Conservation (phyloP, 2,797 vertebrate species). For the Trematomus bernacchii region DNA sequence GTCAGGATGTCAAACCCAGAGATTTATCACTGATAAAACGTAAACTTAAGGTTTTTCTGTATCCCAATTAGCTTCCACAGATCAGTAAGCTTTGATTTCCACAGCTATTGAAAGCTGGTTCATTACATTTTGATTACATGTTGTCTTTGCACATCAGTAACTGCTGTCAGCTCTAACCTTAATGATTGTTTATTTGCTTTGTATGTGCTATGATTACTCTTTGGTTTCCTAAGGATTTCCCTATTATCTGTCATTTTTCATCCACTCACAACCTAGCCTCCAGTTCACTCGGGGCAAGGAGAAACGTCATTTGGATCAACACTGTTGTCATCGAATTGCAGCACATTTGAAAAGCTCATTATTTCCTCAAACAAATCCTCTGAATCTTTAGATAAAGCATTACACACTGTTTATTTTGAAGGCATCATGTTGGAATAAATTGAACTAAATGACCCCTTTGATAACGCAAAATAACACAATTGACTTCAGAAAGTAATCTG, state of each 20-base stretch:
- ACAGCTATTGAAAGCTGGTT: neutral
- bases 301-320: slow-evolving; percentile 10
- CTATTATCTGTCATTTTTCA: slow-evolving; percentile 10
- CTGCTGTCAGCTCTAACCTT: neutral
- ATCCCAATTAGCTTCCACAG: neutral
- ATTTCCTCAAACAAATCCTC: slow-evolving; percentile 19
- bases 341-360: slow-evolving; percentile 15
- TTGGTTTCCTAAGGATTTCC: neutral
- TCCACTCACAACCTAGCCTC: slow-evolving; percentile 9
- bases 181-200: neutral
- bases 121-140: no score
- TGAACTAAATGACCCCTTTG: slow-evolving; percentile 2
- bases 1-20: neutral
- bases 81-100: neutral
- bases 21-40: neutral
- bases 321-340: neutral
- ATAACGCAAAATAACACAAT: neutral
- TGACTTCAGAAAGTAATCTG: neutral
- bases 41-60: neutral
- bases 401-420: slow-evolving; percentile 1
- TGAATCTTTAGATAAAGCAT: neutral
- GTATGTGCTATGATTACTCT: neutral
- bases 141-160: neutral
- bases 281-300: slow-evolving; percentile 3
- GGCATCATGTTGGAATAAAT: neutral